Conservation (phyloP, 2,113 vertebrate genomes). For the Pseudorhombus dupliciocellatus region DNA sequence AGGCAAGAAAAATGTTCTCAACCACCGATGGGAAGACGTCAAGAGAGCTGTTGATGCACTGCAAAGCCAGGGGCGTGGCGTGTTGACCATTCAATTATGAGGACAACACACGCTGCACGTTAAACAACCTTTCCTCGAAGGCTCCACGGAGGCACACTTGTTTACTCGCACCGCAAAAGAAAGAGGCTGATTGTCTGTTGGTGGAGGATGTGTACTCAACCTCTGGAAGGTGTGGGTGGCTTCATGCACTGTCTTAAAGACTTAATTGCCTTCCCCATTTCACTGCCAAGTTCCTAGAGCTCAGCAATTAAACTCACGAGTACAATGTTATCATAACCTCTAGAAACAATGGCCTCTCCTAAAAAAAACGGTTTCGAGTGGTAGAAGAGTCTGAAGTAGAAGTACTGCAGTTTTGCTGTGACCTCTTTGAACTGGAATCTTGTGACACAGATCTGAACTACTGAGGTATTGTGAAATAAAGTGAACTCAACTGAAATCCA, state of each 20-base stretch:
- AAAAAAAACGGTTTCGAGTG: background rate
- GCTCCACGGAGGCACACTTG: background rate
- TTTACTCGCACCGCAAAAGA: background rate
- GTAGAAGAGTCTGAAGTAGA: constrained; percentile 5
- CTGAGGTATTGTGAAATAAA: constrained; percentile 8
- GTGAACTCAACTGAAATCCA: constrained; percentile 7
- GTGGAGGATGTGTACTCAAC: background rate
- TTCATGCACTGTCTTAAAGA: background rate
- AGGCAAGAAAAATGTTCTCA: background rate
- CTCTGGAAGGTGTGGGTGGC: background rate
- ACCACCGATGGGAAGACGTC: too few species aligned
- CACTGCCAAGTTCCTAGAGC: background rate
- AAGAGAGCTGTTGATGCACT: too few species aligned
- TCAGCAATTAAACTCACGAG: background rate
- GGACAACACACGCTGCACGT: too few species aligned
- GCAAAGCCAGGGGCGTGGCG: too few species aligned
- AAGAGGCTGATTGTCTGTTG: background rate
- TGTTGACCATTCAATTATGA: too few species aligned
- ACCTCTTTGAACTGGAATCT: constrained; percentile 7
- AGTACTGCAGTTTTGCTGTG: background rate
- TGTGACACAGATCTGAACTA: background rate
- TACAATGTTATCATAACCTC: background rate
- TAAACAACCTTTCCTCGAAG: too few species aligned
- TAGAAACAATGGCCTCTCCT: background rate
- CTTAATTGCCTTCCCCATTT: background rate